Base-by-base conservation (phyloP, 1,140 invertebrate genomes). In the Drosophila nasuta region DNA sequence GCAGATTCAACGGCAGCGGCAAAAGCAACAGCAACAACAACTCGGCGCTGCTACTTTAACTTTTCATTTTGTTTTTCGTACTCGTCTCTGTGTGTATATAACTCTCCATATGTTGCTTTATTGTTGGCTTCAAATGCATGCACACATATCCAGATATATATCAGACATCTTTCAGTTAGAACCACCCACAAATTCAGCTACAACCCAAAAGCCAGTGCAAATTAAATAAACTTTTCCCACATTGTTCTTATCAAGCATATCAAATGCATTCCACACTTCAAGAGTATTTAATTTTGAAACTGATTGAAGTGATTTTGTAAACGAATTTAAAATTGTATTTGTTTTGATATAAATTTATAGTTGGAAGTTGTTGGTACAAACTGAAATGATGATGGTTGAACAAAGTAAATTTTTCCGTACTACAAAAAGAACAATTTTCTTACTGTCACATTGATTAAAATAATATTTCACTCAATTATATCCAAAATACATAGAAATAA, bases 1-100 rank as follows among this genome's bases (percentile, higher is more conserved):
- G 69, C 77, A 54, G 28, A 25, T 15, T 45, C 65, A 59, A 17
- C 59, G 10, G 17, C 51, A 68, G 5, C 45, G 10, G 46, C 65
- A 43, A 30, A 30, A 11, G 33, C 60, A 70, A 48, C 38, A 10
- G 35, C 33, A 33, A 10, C 35, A 20, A 5, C 67, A 82, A 70
- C 71, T 79, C 68, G 57, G 69, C 81, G 80, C 80, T 77, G 82
- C 85, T 87, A 87, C 83, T 87, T 87, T 87, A 87, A 87, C 82
- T 88, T 87, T 87, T 83, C 73, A 73, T 82, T 72, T 70, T 72
- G 58, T 81, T 72, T 30, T 69, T 77, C 8, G 7, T 51, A 38
- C 46, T 33, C 30, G 60, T 33, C 58, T 35, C 57, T 65, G 33
- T 58, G 58, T 48, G 10, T 15, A 38, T 15, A 58, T 20, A 52